Percentiles rank a stretch among this genome's conserved stretches.
These are phyloP conservation scores for Osmoderma eremita DNA, from an alignment of 2,888 invertebrate genomes.

Conservation along the genomic window DNA sequence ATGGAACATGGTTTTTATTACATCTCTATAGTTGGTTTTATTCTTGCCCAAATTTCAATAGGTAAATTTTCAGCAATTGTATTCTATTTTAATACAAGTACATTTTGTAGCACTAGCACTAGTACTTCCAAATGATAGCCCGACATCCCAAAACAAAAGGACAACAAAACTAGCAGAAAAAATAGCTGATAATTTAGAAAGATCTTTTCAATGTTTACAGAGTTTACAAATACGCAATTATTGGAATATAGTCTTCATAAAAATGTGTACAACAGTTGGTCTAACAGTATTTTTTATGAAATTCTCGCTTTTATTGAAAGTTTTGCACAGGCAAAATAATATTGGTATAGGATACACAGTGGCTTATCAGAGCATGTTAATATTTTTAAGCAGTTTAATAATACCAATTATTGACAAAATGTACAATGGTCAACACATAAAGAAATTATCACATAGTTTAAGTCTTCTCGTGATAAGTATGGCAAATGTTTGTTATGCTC, in stretches of 20 bases:
- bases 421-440: slow-evolving; percentile 14
- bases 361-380: slow-evolving; percentile 31
- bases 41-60: slow-evolving; percentile 3
- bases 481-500: slow-evolving; percentile 33
- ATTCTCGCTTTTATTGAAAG: slow-evolving; percentile 35
- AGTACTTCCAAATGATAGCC: slow-evolving; percentile 17
- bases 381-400: slow-evolving; percentile 29
- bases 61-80: slow-evolving; percentile 2
- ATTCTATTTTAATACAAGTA: background rate
- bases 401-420: slow-evolving; percentile 16
- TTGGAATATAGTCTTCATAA: slow-evolving; percentile 29
- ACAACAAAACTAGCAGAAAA: slow-evolving; percentile 7
- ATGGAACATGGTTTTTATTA: slow-evolving; percentile 32
- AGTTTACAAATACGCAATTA: slow-evolving; percentile 4
- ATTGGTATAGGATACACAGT: slow-evolving; percentile 23
- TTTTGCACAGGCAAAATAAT: slow-evolving; percentile 6
- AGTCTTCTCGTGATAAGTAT: slow-evolving; percentile 28
- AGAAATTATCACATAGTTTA: slow-evolving; percentile 30
- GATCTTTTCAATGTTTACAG: background rate
- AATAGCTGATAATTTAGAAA: slow-evolving; percentile 1
- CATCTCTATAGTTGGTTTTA: slow-evolving; percentile 9
- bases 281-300: slow-evolving; percentile 36
- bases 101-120: slow-evolving; percentile 25
- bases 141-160: background rate
- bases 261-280: slow-evolving; percentile 23